These are phyloP conservation scores for Molothrus ater DNA, from an alignment of 2,797 vertebrate species.

Conservation along the genomic window DNA sequence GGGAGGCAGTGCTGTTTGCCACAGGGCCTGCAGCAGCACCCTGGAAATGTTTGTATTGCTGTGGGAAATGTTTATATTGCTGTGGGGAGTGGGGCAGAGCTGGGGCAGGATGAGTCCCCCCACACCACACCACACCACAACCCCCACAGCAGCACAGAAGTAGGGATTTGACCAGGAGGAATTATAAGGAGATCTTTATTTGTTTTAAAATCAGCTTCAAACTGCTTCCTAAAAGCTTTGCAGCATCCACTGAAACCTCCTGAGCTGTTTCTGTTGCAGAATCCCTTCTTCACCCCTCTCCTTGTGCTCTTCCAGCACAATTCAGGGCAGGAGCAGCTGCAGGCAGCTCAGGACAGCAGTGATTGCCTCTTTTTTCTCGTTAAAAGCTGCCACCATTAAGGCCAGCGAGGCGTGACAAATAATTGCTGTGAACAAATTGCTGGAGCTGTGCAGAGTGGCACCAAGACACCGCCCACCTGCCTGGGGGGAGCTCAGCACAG, in stretches of 20 bases:
- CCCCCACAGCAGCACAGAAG: neutral
- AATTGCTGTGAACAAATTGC: constrained; percentile 48
- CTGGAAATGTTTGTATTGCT: neutral
- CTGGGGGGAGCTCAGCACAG: neutral
- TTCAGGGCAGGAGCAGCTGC: neutral
- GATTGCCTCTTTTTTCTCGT: neutral
- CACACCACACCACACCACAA: accelerated
- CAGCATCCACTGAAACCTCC: neutral
- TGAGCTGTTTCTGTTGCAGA: neutral
- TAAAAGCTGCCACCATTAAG: constrained; percentile 43
- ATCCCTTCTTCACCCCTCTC: neutral
- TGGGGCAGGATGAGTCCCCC: neutral
- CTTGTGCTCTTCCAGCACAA: neutral
- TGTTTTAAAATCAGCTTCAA: neutral
- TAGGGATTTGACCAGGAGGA: neutral
- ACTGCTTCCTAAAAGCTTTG: neutral
- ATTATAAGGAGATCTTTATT: neutral
- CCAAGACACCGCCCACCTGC: neutral
- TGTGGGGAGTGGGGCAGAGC: neutral
- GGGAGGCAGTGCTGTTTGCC: no score
- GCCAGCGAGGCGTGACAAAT: neutral
- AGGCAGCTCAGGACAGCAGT: neutral
- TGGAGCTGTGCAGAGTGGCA: constrained; percentile 16
- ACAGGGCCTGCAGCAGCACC: accelerated
- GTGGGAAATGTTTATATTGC: neutral